Evolutionary conservation across 2,888 invertebrate species (phyloP).

Genomic region (Lordiphosa fenestrarum): DNA sequence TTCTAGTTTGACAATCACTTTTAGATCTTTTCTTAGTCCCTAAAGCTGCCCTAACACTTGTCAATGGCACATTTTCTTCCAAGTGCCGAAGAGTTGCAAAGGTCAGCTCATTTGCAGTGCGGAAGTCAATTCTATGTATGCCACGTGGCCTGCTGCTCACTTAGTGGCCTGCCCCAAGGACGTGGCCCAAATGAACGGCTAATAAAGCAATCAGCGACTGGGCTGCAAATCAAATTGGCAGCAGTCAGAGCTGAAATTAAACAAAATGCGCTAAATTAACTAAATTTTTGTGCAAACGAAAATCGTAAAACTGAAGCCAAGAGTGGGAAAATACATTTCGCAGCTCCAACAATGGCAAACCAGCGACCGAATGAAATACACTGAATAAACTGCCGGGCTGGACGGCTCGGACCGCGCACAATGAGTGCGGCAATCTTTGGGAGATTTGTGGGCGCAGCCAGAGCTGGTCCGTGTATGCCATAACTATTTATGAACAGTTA

Average conservation of each 20-base stretch:
- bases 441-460: constrained; percentile 67
- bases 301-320: constrained; percentile 32
- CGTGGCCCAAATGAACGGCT: constrained; percentile 65
- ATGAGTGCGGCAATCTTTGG: constrained; percentile 33
- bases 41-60: too few species aligned
- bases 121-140: constrained; percentile 45
- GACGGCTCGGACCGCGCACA: constrained; percentile 34
- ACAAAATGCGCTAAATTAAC: constrained; percentile 73
- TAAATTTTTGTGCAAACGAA: constrained; percentile 51
- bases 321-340: constrained; percentile 74
- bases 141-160: constrained; percentile 22
- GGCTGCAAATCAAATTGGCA: constrained; percentile 71
- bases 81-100: too few species aligned
- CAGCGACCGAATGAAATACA: constrained; percentile 9
- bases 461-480: constrained; percentile 65
- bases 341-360: constrained; percentile 66
- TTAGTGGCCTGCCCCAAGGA: constrained; percentile 51
- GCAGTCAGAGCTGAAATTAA: constrained; percentile 58
- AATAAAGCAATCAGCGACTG: constrained; percentile 70
- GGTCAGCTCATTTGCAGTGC: constrained; percentile 15
- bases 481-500: constrained; percentile 75
- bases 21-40: too few species aligned
- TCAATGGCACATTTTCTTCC: too few species aligned
- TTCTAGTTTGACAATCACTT: too few species aligned
- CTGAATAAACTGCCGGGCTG: constrained; percentile 12